Base-by-base conservation (phyloP, 2,113 vertebrate genomes). In the Crotalus horridus region DNA sequence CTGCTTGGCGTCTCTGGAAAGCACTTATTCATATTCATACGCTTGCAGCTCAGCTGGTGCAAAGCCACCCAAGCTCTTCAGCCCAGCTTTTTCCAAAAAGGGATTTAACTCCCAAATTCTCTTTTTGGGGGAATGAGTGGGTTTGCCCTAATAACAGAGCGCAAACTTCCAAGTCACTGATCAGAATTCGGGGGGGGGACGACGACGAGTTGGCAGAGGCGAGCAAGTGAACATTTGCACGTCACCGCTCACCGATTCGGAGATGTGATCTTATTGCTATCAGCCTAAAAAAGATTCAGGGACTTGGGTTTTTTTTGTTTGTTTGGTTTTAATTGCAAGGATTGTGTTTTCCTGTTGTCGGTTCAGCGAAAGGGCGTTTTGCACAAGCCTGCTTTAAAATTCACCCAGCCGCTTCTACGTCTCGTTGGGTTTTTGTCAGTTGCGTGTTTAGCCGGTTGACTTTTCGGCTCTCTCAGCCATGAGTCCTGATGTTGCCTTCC, bases 111-210 rank as follows among this genome's bases (percentile, higher is more conserved):
- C 53, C 6, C 51, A 17, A 88, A 0, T 53, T 21, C 26, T 23
- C 48, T 7, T n/a, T 7, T 9, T 15, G 1, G 51, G 13, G 3
- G 17, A n/a, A 54, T 24, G 9, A 26, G 85, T 87, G 46, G 87
- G 13, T 88, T 55, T 33, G 3, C 7, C 17, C 29, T 88, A 54
- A 88, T 54, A n/a, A 88, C 0, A 54, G 15, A 15, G 51, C 6
- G 3, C 1, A 1, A 17, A 10, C 3, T 54, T n/a, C 29, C 15
- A 21, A n/a, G 5, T 29, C 0, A n/a, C 15, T 0, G 5, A 17
- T 15, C 86, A 53, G 51, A 87, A 87, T 13, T 9, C 4, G 4
- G 13, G 26, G n/a, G 61, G 3, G 56, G 0, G 39, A n/a, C n/a
- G 2, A 8, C 6, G 3, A 61, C 2, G 33, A 33, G 33, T 33